Evolutionary conservation across 1,140 invertebrate genomes (phyloP).

Genomic region (Vanessa tameamea): DNA sequence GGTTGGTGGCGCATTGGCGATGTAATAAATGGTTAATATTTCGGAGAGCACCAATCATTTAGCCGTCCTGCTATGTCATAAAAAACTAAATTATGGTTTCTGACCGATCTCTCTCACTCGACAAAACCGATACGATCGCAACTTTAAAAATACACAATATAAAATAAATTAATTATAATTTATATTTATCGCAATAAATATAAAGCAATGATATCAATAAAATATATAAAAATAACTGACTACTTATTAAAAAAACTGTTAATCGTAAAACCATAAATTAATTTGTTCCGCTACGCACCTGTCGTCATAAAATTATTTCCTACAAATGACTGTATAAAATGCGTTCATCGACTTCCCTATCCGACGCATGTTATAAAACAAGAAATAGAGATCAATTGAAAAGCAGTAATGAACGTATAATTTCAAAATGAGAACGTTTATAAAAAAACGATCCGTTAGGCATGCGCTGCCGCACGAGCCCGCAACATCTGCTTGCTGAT

Average conservation of each 20-base stretch:
- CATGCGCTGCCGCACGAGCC: slow-evolving; percentile 52
- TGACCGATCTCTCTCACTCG: too few relatives aligned
- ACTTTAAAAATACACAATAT: too few relatives aligned
- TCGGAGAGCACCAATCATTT: too few relatives aligned
- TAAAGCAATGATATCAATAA: neutral
- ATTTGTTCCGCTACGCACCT: slow-evolving; percentile 46
- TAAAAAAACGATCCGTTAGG: slow-evolving; percentile 49
- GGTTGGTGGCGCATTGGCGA: too few relatives aligned
- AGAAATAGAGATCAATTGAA: slow-evolving; percentile 46
- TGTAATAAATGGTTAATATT: too few relatives aligned
- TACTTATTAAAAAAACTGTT: slow-evolving; percentile 20
- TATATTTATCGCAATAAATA: neutral
- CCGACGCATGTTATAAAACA: slow-evolving; percentile 30
- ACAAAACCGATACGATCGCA: too few relatives aligned
- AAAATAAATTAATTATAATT: too few relatives aligned
- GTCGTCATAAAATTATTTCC: slow-evolving; percentile 32
- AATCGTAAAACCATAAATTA: slow-evolving; percentile 29
- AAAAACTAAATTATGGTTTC: too few relatives aligned
- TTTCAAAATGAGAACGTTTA: slow-evolving; percentile 47
- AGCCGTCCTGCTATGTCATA: too few relatives aligned
- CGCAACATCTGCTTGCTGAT: slow-evolving; percentile 53
- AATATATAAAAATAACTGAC: neutral
- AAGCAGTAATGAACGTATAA: slow-evolving; percentile 48
- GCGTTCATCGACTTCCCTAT: slow-evolving; percentile 16
- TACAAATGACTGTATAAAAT: slow-evolving; percentile 18